These are phyloP conservation scores for Apteryx owenii DNA, from an alignment of 2,113 vertebrate genomes.

Conservation along the genomic window DNA sequence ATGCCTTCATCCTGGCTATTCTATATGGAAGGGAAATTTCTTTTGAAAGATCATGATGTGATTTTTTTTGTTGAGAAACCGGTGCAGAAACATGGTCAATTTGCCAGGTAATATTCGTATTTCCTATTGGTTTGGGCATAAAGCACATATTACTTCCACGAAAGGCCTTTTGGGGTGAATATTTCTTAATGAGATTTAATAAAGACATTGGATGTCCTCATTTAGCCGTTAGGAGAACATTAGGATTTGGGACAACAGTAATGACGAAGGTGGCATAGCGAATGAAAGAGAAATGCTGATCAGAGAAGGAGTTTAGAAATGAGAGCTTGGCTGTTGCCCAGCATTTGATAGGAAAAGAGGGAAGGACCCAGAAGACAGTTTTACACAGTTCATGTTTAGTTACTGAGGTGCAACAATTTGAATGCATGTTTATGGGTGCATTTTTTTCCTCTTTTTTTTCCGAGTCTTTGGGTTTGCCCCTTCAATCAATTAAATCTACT, in stretches of 20 bases:
- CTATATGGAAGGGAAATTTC: neutral
- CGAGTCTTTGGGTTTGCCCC: neutral
- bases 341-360: neutral
- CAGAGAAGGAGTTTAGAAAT: neutral
- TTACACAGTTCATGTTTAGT: neutral
- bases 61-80: neutral
- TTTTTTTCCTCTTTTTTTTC: neutral
- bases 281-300: constrained; percentile 5
- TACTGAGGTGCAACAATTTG: neutral
- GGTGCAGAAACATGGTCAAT: neutral
- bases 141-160: neutral
- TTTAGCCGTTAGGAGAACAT: neutral
- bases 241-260: neutral
- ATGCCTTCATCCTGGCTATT: neutral
- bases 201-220: neutral
- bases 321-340: neutral
- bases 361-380: neutral
- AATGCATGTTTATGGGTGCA: neutral
- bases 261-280: neutral
- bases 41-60: neutral
- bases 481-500: neutral
- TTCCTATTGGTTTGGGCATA: neutral
- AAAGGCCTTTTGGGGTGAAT: neutral
- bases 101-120: neutral
- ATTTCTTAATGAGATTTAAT: neutral